Evolutionary conservation across 2,888 invertebrate species (phyloP).

Genomic region (Pachymerium ferrugineum): DNA sequence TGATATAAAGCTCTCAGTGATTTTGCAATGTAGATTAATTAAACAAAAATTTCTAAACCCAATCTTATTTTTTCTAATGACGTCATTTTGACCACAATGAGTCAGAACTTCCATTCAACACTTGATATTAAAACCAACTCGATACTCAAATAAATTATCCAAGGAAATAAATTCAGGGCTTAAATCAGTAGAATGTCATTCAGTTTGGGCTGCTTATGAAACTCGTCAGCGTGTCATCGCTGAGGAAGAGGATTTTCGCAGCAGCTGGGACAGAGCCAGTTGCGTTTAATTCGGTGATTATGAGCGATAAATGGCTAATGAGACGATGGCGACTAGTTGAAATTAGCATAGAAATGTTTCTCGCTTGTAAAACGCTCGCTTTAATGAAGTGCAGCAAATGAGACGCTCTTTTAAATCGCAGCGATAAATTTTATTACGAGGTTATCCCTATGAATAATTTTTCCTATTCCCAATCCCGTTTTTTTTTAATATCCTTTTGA

Average conservation of each 20-base stretch:
- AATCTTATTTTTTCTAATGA: too few relatives aligned
- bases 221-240: slow-evolving; percentile 10
- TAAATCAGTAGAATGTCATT: too few relatives aligned
- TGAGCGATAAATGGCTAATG: slow-evolving; percentile 27
- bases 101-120: neutral
- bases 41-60: too few relatives aligned
- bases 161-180: too few relatives aligned
- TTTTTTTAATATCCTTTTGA: neutral
- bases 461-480: neutral
- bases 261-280: slow-evolving; percentile 27
- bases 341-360: slow-evolving; percentile 25
- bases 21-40: too few relatives aligned
- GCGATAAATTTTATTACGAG: slow-evolving; percentile 21
- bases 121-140: too few relatives aligned
- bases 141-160: too few relatives aligned
- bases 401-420: slow-evolving; percentile 23
- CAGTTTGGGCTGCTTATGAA: too few relatives aligned
- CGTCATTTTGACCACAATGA: neutral
- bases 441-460: slow-evolving; percentile 19
- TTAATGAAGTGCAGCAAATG: slow-evolving; percentile 27
- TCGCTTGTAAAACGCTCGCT: slow-evolving; percentile 20
- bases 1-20: too few relatives aligned
- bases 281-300: slow-evolving; percentile 27
- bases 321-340: slow-evolving; percentile 20
- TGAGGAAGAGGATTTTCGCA: neutral